Percentiles rank a stretch among this genome's conserved stretches.
Evolutionary conservation across 2,888 invertebrate genomes (phyloP).

Genomic region (Sphaeridia pumilis): DNA sequence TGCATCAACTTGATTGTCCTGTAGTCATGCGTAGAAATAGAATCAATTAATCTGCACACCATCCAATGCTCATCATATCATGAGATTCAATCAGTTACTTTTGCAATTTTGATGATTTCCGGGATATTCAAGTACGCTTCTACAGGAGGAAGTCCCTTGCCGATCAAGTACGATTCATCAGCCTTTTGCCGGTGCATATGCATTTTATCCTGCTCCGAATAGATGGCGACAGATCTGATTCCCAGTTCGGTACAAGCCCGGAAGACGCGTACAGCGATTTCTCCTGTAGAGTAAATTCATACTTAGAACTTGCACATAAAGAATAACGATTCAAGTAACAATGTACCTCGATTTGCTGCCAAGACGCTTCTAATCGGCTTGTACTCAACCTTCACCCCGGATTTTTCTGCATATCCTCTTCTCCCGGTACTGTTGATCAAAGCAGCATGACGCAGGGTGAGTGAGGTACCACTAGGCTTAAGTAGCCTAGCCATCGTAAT

Average conservation of each 20-base stretch:
- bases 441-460: too few species aligned
- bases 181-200: constrained; percentile 97
- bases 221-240: constrained; percentile 92
- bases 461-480: too few species aligned
- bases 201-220: constrained; percentile 94
- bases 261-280: constrained; percentile 96
- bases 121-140: constrained; percentile 94
- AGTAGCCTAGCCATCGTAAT: too few species aligned
- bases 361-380: constrained; percentile 85
- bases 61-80: too few species aligned
- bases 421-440: too few species aligned
- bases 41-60: not conserved
- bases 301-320: too few species aligned
- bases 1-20: constrained; percentile 86
- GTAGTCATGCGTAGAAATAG: constrained; percentile 7
- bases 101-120: constrained; percentile 89
- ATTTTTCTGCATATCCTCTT: constrained; percentile 16
- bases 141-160: constrained; percentile 90
- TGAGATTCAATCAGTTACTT: constrained; percentile 42
- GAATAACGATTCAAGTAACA: too few species aligned
- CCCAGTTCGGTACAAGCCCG: constrained; percentile 95
- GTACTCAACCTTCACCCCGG: constrained; percentile 49
- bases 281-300: constrained; percentile 53
- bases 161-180: constrained; percentile 93
- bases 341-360: constrained; percentile 81